Conservation (phyloP, 92 coral and sea anemone species). For the Umimayanthus chanpuru region DNA sequence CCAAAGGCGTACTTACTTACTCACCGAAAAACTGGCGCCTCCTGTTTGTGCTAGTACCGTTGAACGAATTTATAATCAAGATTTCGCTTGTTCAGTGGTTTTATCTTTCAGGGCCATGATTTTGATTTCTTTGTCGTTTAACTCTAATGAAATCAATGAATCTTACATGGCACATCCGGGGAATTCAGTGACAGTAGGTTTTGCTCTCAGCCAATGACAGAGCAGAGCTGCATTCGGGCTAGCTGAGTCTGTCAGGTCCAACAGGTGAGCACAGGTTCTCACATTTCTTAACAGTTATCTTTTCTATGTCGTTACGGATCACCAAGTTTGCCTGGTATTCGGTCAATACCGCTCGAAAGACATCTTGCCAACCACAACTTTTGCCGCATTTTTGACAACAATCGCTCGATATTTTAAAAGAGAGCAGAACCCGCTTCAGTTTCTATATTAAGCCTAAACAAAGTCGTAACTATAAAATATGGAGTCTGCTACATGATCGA, state of each 20-base stretch:
- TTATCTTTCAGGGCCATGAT: slow-evolving; percentile 8
- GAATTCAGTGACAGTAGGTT: background rate
- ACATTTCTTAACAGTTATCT: slow-evolving; percentile 14
- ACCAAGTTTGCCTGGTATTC: background rate
- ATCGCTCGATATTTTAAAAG: background rate
- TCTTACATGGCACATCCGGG: slow-evolving; percentile 38
- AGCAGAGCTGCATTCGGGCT: background rate
- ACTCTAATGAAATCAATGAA: slow-evolving; percentile 31
- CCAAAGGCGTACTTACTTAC: background rate
- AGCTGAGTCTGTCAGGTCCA: slow-evolving; percentile 6
- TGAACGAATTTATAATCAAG: background rate
- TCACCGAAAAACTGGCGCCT: background rate
- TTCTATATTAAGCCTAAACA: no score
- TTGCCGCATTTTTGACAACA: background rate
- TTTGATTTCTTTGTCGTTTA: slow-evolving; percentile 24
- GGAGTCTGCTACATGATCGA: no score
- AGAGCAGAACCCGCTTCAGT: background rate
- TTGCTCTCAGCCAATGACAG: slow-evolving; percentile 18
- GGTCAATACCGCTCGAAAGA: background rate
- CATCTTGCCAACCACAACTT: background rate
- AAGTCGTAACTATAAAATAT: no score
- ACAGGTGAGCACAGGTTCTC: slow-evolving; percentile 38
- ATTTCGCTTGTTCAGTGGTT: slow-evolving; percentile 14
- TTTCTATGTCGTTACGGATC: slow-evolving; percentile 6
- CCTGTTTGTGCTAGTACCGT: background rate